Evolutionary conservation across 2,797 vertebrate species (phyloP), one percentile per base, ranked within the genome.

Genomic region (Phoebastria nigripes): DNA sequence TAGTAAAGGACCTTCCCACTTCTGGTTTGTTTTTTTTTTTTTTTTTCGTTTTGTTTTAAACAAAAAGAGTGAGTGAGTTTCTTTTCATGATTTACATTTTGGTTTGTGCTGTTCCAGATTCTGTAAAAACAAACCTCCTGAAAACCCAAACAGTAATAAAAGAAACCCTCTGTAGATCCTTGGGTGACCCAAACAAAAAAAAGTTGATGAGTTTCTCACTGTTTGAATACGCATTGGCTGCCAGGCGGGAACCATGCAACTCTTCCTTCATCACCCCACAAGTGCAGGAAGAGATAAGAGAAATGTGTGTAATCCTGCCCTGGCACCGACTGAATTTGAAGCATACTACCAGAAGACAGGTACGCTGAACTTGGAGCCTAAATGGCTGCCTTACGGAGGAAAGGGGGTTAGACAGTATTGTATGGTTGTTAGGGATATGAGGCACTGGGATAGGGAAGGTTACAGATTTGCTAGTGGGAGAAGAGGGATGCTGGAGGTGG

Each of bases 101-200:
- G 35, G 2, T 52, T 69, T 80, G 22, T 87, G 47, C 31, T 71
- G 8, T 59, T 94, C n/a, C 47, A n/a, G 61, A 19, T 78, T 86
- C 78, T 63, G 35, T 67, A 76, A 90, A 87, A 95, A 90, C 80
- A 94, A 93, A 10, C 14, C 29, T 35, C 41, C 56, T 69, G 37
- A 83, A 94, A 89, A 55, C 44, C 65, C 71, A 95, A 89, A 82
- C 58, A 93, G 5, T 39, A 67, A 66, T 47, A 46, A 90, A 89
- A 76, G 6, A 90, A 93, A 76, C 26, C 24, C 29, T 84, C 79
- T 86, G 66, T 54, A 54, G 24, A 51, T 76, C 0, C 28, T 61
- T 88, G 39, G 15, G 54, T 76, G 46, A 87, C 41, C 35, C 54
- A 82, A 80, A 82, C n/a, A 52, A 65, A 35, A 35, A 35, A 35